phyloP scores from a whole-genome alignment of 2,888 invertebrate species.

The Hydropsyche betteni region DNA sequence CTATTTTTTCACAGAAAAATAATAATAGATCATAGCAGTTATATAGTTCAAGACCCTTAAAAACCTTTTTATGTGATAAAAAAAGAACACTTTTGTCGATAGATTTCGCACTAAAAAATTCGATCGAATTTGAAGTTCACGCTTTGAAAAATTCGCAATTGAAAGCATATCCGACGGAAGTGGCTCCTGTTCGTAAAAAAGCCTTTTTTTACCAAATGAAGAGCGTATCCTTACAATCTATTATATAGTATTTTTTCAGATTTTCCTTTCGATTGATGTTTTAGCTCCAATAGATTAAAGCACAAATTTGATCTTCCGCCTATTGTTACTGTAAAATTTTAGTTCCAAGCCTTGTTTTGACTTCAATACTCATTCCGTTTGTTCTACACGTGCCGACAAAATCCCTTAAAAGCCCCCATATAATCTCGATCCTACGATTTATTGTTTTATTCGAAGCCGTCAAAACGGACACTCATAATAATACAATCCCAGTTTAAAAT shows the following conservation, averaged over 20 bases:
- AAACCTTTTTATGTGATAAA: not conserved
- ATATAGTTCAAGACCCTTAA: not conserved
- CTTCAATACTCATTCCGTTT: too few relatives aligned
- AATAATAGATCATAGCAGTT: slow-evolving; percentile 2
- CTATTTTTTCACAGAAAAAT: slow-evolving; percentile 4
- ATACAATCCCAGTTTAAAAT: not conserved
- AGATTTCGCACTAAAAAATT: slow-evolving; percentile 22
- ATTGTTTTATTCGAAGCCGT: slow-evolving; percentile 13
- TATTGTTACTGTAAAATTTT: too few relatives aligned
- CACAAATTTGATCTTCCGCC: too few relatives aligned
- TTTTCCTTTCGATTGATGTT: too few relatives aligned
- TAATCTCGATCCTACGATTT: not conserved
- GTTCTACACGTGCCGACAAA: too few relatives aligned
- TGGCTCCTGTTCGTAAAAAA: too few relatives aligned
- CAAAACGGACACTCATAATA: not conserved
- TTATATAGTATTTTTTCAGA: too few relatives aligned
- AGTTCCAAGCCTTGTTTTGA: too few relatives aligned
- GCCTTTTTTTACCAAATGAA: too few relatives aligned
- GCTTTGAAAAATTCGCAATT: slow-evolving; percentile 20
- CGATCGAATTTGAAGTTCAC: slow-evolving; percentile 26
- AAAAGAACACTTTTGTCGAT: slow-evolving; percentile 17
- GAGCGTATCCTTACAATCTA: too few relatives aligned
- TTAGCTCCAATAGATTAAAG: too few relatives aligned
- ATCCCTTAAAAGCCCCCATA: too few relatives aligned
- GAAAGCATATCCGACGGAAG: slow-evolving; percentile 34